A percentile compares a stretch with the other conserved stretches of the same genome.
Evolutionary conservation across 1,140 invertebrate genomes (phyloP).

Genomic region (Drosophila auraria): DNA sequence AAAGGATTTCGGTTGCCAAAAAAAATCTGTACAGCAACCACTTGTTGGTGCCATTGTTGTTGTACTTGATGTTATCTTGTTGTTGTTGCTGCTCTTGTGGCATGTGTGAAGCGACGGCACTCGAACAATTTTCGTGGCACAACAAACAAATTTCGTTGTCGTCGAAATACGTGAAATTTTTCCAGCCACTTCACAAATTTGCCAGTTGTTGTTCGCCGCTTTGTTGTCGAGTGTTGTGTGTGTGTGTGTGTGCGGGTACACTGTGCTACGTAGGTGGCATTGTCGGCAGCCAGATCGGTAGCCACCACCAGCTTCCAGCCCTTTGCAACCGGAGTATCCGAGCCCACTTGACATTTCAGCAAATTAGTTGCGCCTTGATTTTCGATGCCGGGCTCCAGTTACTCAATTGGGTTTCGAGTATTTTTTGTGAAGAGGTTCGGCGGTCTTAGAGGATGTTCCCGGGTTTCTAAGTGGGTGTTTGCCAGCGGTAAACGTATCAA

Average conservation of each 20-base stretch:
- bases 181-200: constrained; percentile 62
- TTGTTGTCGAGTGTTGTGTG: constrained; percentile 54
- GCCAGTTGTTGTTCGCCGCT: constrained; percentile 34
- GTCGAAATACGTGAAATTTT: constrained; percentile 63
- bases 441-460: neutral
- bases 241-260: constrained; percentile 24
- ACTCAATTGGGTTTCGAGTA: constrained; percentile 18
- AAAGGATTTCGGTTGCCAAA: constrained; percentile 44
- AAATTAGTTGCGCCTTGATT: constrained; percentile 64
- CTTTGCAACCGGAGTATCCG: constrained; percentile 46
- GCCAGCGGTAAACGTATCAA: constrained; percentile 8
- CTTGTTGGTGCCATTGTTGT: constrained; percentile 42
- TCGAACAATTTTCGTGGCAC: constrained; percentile 47
- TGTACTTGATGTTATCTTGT: constrained; percentile 13
- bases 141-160: constrained; percentile 53
- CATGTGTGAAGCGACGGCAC: constrained; percentile 40
- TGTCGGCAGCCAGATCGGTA: constrained; percentile 22
- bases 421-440: constrained; percentile 6
- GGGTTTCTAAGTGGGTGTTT: neutral
- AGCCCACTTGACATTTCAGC: constrained; percentile 52
- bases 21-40: constrained; percentile 25
- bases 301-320: constrained; percentile 15
- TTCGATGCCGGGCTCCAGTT: constrained; percentile 31
- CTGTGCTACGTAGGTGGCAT: constrained; percentile 54
- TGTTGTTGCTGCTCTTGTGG: constrained; percentile 22